These are phyloP conservation scores for Andrena hattorfiana DNA, from an alignment of 2,888 invertebrate genomes.

Conservation along the genomic window DNA sequence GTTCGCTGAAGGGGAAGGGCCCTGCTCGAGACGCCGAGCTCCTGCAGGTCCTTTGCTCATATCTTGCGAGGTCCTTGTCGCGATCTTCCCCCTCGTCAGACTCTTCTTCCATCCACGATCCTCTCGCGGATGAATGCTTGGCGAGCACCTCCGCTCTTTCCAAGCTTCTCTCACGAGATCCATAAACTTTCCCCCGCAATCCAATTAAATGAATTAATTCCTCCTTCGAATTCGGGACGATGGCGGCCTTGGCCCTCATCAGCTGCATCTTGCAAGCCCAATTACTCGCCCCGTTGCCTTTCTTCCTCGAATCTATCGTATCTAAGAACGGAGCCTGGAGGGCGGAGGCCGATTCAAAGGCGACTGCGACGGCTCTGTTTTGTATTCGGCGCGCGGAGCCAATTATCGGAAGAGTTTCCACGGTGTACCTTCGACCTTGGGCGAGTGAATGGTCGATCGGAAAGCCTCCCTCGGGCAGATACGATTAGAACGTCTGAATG, in stretches of 20 bases:
- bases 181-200: not conserved
- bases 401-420: conserved; percentile 68
- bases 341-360: conserved; percentile 26
- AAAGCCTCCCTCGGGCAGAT: conserved; percentile 53
- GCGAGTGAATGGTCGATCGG: conserved; percentile 65
- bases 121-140: too few species aligned
- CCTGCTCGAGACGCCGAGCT: conserved; percentile 2
- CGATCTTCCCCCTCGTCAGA: not conserved
- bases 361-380: conserved; percentile 47
- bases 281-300: not conserved
- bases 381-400: conserved; percentile 65
- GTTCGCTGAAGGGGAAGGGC: conserved; percentile 22
- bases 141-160: too few species aligned
- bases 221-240: not conserved
- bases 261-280: not conserved
- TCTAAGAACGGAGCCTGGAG: conserved; percentile 15
- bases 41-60: not conserved
- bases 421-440: conserved; percentile 61
- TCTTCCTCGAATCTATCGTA: not conserved
- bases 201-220: too few species aligned
- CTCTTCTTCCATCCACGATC: not conserved
- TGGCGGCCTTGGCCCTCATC: not conserved
- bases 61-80: not conserved
- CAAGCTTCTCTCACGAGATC: not conserved
- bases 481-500: conserved; percentile 64